A percentile compares a stretch with the other conserved stretches of the same genome.
Evolutionary conservation across 2,888 invertebrate genomes (phyloP).

Genomic region (Cheilosia impressa): DNA sequence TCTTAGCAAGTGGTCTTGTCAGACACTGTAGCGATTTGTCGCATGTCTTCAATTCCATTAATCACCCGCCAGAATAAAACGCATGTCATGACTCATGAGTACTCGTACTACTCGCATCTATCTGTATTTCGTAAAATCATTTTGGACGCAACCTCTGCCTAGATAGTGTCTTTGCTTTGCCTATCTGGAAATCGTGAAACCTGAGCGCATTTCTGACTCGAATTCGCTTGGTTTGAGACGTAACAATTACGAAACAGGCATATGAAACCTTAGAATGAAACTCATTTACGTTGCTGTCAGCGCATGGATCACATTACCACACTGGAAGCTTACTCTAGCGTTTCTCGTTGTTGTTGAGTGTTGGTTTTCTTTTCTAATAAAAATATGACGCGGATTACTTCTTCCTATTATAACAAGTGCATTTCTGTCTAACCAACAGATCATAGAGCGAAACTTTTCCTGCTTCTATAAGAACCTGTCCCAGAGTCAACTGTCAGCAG

Average conservation of each 20-base stretch:
- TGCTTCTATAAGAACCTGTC: constrained; percentile 28
- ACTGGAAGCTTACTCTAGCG: constrained; percentile 31
- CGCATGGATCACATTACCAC: constrained; percentile 35
- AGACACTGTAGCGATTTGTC: no score
- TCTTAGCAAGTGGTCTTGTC: no score
- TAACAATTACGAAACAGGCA: constrained; percentile 60
- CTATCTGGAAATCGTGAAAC: constrained; percentile 48
- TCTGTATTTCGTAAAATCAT: no score
- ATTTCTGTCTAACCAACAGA: constrained; percentile 1
- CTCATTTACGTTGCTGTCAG: constrained; percentile 44
- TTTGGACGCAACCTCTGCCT: no score
- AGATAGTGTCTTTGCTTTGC: neutral
- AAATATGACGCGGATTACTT: constrained; percentile 12
- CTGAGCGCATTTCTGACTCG: constrained; percentile 7
- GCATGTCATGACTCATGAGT: no score
- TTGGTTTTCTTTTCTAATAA: constrained; percentile 22
- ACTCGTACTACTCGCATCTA: no score
- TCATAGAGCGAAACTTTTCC: constrained; percentile 37
- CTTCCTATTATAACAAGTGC: constrained; percentile 33
- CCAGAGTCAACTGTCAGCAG: constrained; percentile 23
- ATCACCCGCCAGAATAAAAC: no score
- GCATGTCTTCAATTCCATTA: no score
- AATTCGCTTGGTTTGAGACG: constrained; percentile 45
- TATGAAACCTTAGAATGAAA: constrained; percentile 43
- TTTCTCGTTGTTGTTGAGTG: constrained; percentile 12